A percentile compares a stretch with the other conserved stretches of the same genome.
Evolutionary conservation across 1,140 invertebrate genomes (phyloP).

Genomic region (Pomacea maculata): DNA sequence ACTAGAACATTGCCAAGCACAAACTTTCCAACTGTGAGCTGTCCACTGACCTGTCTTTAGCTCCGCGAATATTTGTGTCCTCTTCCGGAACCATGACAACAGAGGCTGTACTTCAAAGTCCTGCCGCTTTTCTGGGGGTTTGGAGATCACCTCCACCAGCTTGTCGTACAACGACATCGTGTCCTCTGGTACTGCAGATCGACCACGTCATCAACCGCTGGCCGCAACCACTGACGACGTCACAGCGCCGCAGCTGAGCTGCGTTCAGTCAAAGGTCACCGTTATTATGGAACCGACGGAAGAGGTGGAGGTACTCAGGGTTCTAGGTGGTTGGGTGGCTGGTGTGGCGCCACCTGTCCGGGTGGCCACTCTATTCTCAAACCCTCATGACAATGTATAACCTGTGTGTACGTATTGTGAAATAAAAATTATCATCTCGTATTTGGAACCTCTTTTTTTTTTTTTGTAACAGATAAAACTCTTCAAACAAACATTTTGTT

Average conservation of each 20-base stretch:
- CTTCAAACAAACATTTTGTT: no score
- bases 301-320: neutral
- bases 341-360: no score
- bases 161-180: conserved; percentile 37
- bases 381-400: no score
- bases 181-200: neutral
- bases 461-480: no score
- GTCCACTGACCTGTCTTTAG: conserved; percentile 51
- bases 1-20: neutral
- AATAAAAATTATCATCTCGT: no score
- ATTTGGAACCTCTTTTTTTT: no score
- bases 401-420: no score
- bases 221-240: neutral
- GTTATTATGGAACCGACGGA: neutral
- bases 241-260: neutral
- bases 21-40: no score
- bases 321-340: no score
- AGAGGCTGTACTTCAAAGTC: conserved; percentile 51
- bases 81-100: conserved; percentile 52
- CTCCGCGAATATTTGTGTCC: conserved; percentile 46
- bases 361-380: no score
- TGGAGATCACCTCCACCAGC: conserved; percentile 46
- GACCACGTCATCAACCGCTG: neutral
- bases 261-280: neutral
- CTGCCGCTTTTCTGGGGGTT: conserved; percentile 43